phyloP scores from a whole-genome alignment of 92 coral and sea anemone genomes.

The Scolanthus callimorphus region DNA sequence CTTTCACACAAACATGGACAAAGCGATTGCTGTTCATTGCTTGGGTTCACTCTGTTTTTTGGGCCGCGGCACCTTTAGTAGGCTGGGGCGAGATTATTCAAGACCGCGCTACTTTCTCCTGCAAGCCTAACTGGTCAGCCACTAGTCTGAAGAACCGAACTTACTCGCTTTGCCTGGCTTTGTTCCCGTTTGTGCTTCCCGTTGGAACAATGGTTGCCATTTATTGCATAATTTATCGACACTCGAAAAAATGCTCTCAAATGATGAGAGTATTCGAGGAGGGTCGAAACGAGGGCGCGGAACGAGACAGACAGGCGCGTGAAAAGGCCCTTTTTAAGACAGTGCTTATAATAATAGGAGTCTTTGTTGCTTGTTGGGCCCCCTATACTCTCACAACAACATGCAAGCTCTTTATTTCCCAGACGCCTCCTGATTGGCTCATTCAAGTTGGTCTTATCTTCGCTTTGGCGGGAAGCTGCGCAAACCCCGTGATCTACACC shows the following conservation, averaged over 20 bases:
- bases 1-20: constrained; percentile 62
- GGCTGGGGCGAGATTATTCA: constrained; percentile 86
- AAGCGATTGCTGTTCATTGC: constrained; percentile 22
- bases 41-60: constrained; percentile 66
- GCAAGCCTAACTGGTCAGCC: constrained; percentile 92
- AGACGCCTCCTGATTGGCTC: constrained; percentile 73
- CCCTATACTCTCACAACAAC: constrained; percentile 66
- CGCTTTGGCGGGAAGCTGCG: constrained; percentile 63
- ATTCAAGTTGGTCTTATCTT: constrained; percentile 67
- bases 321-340: constrained; percentile 64
- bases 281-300: constrained; percentile 18
- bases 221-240: constrained; percentile 50
- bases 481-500: constrained; percentile 72
- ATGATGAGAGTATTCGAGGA: constrained; percentile 29
- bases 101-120: constrained; percentile 60
- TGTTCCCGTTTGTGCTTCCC: constrained; percentile 70
- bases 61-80: constrained; percentile 74
- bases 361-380: constrained; percentile 69
- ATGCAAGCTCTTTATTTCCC: constrained; percentile 49
- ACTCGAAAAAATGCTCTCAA: constrained; percentile 42
- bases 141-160: constrained; percentile 31
- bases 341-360: constrained; percentile 58
- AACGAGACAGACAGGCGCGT: constrained; percentile 33
- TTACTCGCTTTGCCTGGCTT: constrained; percentile 66
- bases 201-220: constrained; percentile 50